Evolutionary conservation across 2,888 invertebrate species (phyloP).

Genomic region (Pseudoips prasinana): DNA sequence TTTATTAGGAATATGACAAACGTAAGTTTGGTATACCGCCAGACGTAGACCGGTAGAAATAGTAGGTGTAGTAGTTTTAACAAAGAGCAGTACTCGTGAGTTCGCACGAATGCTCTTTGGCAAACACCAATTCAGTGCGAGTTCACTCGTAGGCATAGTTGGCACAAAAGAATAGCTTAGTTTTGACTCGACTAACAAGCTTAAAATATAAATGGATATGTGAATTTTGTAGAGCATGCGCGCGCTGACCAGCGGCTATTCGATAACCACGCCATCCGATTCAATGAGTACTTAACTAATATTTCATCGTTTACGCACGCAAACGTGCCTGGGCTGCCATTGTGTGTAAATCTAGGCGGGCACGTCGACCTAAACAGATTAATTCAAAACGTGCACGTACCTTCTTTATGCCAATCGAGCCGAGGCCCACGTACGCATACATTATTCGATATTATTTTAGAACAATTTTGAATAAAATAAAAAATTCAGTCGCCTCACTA

Average conservation of each 20-base stretch:
- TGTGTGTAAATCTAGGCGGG: slow-evolving; percentile 65
- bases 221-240: slow-evolving; percentile 28
- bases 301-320: slow-evolving; percentile 64
- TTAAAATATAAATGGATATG: slow-evolving; percentile 43
- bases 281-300: slow-evolving; percentile 51
- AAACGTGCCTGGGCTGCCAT: slow-evolving; percentile 54
- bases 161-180: slow-evolving; percentile 45
- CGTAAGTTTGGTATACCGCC: slow-evolving; percentile 68
- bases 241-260: slow-evolving; percentile 36
- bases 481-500: no score
- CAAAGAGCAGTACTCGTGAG: slow-evolving; percentile 49
- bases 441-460: background rate
- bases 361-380: slow-evolving; percentile 59
- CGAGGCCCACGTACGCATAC: slow-evolving; percentile 9
- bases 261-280: slow-evolving; percentile 43
- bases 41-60: slow-evolving; percentile 66
- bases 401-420: slow-evolving; percentile 29
- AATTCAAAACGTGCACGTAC: slow-evolving; percentile 48
- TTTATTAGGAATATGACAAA: no score
- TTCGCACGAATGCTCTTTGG: slow-evolving; percentile 45
- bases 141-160: slow-evolving; percentile 50
- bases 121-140: slow-evolving; percentile 46
- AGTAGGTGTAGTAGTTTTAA: slow-evolving; percentile 55
- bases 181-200: slow-evolving; percentile 29
- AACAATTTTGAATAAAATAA: slow-evolving; percentile 2